Conservation (phyloP, 2,888 invertebrate species). For the Ornithoptera alexandrae region DNA sequence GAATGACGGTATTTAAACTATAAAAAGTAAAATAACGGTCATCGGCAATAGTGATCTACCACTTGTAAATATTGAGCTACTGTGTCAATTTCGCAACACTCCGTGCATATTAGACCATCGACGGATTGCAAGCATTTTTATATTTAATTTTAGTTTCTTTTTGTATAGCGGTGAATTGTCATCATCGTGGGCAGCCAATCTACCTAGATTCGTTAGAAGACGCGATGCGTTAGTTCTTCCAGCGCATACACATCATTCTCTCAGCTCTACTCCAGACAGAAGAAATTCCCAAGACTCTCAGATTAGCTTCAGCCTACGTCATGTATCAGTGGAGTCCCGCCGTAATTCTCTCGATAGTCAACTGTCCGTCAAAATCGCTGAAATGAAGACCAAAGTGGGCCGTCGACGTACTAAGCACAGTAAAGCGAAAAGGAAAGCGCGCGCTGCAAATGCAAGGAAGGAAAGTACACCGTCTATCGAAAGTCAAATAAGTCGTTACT, state of each 20-base stretch:
- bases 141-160: too few species aligned
- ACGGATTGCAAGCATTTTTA: too few species aligned
- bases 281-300: slow-evolving; percentile 84
- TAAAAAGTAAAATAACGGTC: too few species aligned
- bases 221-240: slow-evolving; percentile 88
- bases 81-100: too few species aligned
- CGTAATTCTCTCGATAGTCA: slow-evolving; percentile 94
- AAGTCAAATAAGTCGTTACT: slow-evolving; percentile 86
- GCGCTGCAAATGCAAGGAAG: slow-evolving; percentile 65
- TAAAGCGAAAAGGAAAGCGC: slow-evolving; percentile 67
- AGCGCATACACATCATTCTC: slow-evolving; percentile 70
- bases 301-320: slow-evolving; percentile 88
- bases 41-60: too few species aligned
- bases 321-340: slow-evolving; percentile 91
- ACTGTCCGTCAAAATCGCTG: slow-evolving; percentile 90
- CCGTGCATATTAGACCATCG: too few species aligned
- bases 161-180: slow-evolving; percentile 87
- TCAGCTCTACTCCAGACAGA: slow-evolving; percentile 78
- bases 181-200: slow-evolving; percentile 94
- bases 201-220: slow-evolving; percentile 91
- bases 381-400: slow-evolving; percentile 87
- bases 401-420: slow-evolving; percentile 72
- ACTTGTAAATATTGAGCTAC: too few species aligned
- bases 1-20: too few species aligned
- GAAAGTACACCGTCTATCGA: slow-evolving; percentile 91